phyloP scores from a whole-genome alignment of 2,797 vertebrate species.

The Poecilia wingei region DNA sequence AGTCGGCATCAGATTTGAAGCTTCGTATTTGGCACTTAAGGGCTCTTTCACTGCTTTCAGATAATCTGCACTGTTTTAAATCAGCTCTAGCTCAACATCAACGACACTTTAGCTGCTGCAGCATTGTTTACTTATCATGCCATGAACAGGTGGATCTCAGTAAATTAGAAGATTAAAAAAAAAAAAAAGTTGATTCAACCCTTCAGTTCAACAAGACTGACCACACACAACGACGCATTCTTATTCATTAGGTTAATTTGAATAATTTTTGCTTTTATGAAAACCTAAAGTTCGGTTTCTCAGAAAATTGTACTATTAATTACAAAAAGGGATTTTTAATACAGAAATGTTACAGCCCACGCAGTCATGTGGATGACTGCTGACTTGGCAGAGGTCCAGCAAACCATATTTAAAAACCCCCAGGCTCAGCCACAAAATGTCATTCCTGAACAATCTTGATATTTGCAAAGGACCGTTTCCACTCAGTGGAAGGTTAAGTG shows the following conservation, averaged over 20 bases:
- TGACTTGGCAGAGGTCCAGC: conserved; percentile 1
- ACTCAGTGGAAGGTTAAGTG: background rate
- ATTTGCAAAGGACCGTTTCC: background rate
- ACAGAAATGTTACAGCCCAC: background rate
- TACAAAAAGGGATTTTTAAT: background rate
- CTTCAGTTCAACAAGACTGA: background rate
- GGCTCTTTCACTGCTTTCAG: conserved; percentile 4
- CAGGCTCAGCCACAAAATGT: background rate
- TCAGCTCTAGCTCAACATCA: background rate
- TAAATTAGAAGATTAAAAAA: background rate
- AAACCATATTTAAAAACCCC: background rate
- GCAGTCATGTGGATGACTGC: background rate
- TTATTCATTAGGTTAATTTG: background rate
- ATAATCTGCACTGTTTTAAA: background rate
- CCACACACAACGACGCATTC: background rate
- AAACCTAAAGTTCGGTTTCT: background rate
- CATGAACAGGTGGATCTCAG: background rate
- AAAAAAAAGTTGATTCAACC: background rate
- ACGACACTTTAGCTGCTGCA: background rate
- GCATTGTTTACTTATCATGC: background rate
- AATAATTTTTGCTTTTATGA: background rate
- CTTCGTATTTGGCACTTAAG: background rate
- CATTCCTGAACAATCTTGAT: background rate
- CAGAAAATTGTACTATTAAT: background rate
- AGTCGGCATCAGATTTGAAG: background rate